Evolutionary conservation across 2,113 vertebrate species (phyloP), one percentile per base, ranked within the genome.

Genomic region (Daubentonia madagascariensis): DNA sequence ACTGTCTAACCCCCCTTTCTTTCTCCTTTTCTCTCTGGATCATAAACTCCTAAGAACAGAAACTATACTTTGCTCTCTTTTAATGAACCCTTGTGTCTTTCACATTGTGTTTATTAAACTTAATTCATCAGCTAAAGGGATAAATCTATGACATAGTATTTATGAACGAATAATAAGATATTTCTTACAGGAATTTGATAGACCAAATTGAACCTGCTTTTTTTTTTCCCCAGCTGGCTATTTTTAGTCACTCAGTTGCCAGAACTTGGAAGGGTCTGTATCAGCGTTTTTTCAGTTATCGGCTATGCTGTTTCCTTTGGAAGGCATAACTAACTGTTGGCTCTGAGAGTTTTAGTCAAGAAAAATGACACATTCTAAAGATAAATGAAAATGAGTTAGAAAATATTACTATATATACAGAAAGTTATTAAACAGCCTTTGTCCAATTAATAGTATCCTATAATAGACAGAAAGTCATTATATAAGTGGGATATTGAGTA

Each of bases 311-410:
- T 43, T 75, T 70, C 30, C 25, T 80, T 95, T 91, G 40, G 40
- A 78, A 35, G 25, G 5, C n/a, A 5, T 92, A 28, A 80, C 22
- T 92, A 28, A 80, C 22, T 78, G 25, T 80, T 80, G n/a, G 30
- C 52, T 67, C 1, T 37, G 32, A 91, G 28, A 76, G 14, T 93
- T 96, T 98, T 85, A 3, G 0, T 70, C 2, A 35, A 89, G 35
- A 91, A 95, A 95, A 97, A 85, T 79, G 12, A 93, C 1, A 52
- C n/a, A 35, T 72, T 86, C 43, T 85, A 25, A 91, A 80, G 83
- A 79, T 93, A 67, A 94, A 94, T 95, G 20, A 94, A 92, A 96
- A 83, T 90, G 48, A 95, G 52, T 68, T 89, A 40, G 28, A 83
- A 94, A 93, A 83, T 95, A 85, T 89, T 97, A 50, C 30, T 86